Percentiles rank a stretch among this genome's conserved stretches.
Evolutionary conservation across 2,797 vertebrate genomes (phyloP).

Genomic region (Dipus sagitta): DNA sequence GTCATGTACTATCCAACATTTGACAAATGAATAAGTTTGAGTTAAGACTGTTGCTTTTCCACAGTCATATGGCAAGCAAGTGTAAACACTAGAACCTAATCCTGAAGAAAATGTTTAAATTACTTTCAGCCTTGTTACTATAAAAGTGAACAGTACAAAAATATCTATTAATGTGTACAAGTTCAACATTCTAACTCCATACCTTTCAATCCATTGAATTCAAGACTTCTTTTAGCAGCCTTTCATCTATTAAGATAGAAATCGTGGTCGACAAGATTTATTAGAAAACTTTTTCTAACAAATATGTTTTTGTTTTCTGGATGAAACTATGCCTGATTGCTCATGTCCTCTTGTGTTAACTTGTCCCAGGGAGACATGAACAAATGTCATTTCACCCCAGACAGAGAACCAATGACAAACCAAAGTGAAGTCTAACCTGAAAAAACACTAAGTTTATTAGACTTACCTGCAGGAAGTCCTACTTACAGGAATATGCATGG

Average conservation of each 20-base stretch:
- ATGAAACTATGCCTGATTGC: background rate
- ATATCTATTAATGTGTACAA: too few relatives aligned
- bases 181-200: background rate
- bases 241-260: constrained; percentile 7
- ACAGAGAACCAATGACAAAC: too few relatives aligned
- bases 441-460: too few relatives aligned
- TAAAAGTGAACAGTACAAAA: too few relatives aligned
- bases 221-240: background rate
- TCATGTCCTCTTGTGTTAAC: background rate
- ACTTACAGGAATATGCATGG: too few relatives aligned
- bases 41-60: background rate
- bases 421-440: too few relatives aligned
- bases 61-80: constrained; percentile 27
- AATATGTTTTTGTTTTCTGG: constrained; percentile 23
- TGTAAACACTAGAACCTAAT: constrained; percentile 2
- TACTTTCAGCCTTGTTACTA: too few relatives aligned
- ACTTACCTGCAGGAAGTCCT: too few relatives aligned
- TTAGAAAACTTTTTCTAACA: background rate
- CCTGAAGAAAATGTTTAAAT: constrained; percentile 42
- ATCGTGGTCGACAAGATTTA: background rate
- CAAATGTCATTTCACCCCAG: too few relatives aligned
- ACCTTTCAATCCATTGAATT: background rate
- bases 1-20: background rate
- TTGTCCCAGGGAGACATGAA: too few relatives aligned
- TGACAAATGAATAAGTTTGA: constrained; percentile 6